A percentile compares a stretch with the other conserved stretches of the same genome.
Conservation (phyloP, 1,140 invertebrate species). For the Leucophenga varia region DNA sequence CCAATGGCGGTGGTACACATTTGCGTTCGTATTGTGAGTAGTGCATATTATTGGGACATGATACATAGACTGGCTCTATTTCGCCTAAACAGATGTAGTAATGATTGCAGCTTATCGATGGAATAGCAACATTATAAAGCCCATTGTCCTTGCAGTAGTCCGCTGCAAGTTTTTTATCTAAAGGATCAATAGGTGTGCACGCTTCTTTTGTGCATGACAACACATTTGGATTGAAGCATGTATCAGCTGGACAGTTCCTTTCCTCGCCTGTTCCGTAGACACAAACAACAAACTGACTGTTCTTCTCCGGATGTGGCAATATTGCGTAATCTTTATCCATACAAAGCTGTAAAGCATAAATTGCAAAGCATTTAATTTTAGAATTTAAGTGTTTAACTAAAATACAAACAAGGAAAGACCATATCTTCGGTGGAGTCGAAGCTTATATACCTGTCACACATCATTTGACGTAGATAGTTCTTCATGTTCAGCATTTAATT, state of each 20-base stretch:
- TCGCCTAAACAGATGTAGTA: conserved; percentile 7
- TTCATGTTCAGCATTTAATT: too few relatives aligned
- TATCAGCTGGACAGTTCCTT: background rate
- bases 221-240: conserved; percentile 2
- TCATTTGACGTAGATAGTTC: too few relatives aligned
- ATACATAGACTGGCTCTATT: conserved; percentile 4
- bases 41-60: conserved; percentile 3
- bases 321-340: background rate
- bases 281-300: conserved; percentile 2
- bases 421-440: too few relatives aligned
- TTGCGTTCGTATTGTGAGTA: conserved; percentile 8
- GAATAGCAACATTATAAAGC: background rate
- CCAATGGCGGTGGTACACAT: conserved; percentile 6
- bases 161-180: background rate
- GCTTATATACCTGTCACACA: too few relatives aligned
- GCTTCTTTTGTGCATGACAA: background rate
- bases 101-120: conserved; percentile 4
- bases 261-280: conserved; percentile 2
- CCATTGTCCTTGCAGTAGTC: background rate
- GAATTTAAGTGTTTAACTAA: too few relatives aligned
- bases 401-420: too few relatives aligned
- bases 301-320: background rate
- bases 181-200: background rate
- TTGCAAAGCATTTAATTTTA: too few relatives aligned
- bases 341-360: too few relatives aligned